These are phyloP conservation scores for Physeter macrocephalus DNA, from an alignment of 2,113 vertebrate species.

Conservation along the genomic window DNA sequence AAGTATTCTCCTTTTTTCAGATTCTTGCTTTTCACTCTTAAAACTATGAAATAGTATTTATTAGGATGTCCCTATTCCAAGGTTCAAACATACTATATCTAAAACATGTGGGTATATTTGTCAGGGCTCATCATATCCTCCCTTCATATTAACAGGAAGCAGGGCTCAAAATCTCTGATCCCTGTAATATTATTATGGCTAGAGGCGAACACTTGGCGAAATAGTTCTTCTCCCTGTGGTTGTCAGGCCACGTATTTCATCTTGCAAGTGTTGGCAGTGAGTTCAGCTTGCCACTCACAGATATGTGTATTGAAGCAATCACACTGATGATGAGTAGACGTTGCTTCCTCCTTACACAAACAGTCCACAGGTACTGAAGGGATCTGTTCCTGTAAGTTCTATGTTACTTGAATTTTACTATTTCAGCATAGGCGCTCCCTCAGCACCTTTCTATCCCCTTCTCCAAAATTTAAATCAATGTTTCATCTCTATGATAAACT, in stretches of 20 bases:
- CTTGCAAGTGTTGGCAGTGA: neutral
- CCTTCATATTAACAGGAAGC: slow-evolving; percentile 64
- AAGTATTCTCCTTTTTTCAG: neutral
- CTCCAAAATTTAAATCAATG: neutral
- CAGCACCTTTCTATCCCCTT: neutral
- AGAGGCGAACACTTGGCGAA: slow-evolving; percentile 38
- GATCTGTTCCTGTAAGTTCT: neutral
- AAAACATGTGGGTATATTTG: slow-evolving; percentile 48
- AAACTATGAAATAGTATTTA: neutral
- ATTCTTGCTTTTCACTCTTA: neutral
- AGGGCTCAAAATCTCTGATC: slow-evolving; percentile 53
- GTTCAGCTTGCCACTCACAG: neutral
- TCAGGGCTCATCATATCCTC: slow-evolving; percentile 45
- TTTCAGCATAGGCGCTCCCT: neutral
- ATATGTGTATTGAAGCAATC: neutral
- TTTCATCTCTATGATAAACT: neutral
- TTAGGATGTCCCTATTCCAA: neutral
- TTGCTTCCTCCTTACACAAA: neutral
- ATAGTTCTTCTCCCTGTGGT: slow-evolving; percentile 19
- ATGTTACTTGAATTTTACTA: neutral
- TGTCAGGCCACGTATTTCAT: slow-evolving; percentile 33
- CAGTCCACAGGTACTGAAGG: neutral
- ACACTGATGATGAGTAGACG: neutral
- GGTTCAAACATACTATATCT: neutral
- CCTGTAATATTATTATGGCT: slow-evolving; percentile 52